These are phyloP conservation scores for Numida meleagris DNA, from an alignment of 2,113 vertebrate species.

Conservation along the genomic window DNA sequence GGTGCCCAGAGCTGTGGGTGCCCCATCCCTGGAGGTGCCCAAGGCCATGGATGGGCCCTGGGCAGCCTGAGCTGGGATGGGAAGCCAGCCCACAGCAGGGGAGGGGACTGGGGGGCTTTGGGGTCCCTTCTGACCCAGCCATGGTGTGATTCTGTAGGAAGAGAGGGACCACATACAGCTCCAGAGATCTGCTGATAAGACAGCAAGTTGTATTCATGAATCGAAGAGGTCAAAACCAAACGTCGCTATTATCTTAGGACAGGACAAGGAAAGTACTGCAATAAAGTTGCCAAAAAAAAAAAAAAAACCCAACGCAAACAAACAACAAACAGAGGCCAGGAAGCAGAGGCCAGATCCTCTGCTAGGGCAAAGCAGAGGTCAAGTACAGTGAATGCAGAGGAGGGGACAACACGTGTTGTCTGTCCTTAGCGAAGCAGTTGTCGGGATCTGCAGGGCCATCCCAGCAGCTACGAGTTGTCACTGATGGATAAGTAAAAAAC, in stretches of 20 bases:
- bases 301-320: not conserved
- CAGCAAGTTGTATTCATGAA: not conserved
- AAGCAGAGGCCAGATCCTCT: not conserved
- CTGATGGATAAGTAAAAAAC: not conserved
- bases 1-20: not conserved
- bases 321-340: not conserved
- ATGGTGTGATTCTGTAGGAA: not conserved
- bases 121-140: not conserved
- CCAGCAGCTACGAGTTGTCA: not conserved
- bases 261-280: not conserved
- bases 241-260: not conserved
- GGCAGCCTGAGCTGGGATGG: not conserved
- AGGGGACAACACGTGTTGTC: accelerated
- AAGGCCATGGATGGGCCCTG: not conserved
- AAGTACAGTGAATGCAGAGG: not conserved
- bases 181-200: not conserved
- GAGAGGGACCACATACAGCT: not conserved
- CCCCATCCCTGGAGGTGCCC: not conserved
- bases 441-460: not conserved
- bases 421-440: not conserved
- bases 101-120: not conserved
- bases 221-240: not conserved
- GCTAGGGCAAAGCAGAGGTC: not conserved
- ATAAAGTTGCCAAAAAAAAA: not conserved
- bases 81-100: not conserved